phyloP scores from a whole-genome alignment of 2,888 invertebrate species.

The Rhingia rostrata region DNA sequence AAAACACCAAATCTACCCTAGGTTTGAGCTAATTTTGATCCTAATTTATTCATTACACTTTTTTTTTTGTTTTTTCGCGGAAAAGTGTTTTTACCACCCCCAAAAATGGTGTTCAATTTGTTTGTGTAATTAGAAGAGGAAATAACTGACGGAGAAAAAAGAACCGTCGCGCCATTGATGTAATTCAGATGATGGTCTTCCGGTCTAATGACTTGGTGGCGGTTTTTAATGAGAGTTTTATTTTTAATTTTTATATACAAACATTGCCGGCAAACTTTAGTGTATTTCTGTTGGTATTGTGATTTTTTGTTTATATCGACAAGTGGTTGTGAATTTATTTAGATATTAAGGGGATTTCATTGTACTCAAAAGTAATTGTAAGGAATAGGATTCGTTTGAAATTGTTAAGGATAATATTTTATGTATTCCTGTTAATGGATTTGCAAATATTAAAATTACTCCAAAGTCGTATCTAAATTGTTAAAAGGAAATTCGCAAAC shows the following conservation, averaged over 20 bases:
- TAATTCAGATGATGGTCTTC: conserved; percentile 66
- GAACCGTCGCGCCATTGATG: conserved; percentile 41
- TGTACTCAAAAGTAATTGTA: conserved; percentile 31
- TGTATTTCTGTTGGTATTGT: neutral
- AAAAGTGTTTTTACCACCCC: conserved; percentile 62
- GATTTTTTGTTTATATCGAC: conserved; percentile 13
- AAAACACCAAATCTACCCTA: conserved; percentile 54
- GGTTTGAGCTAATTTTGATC: conserved; percentile 71
- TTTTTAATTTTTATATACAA: conserved; percentile 61
- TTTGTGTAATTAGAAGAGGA: conserved; percentile 65
- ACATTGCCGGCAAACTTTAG: conserved; percentile 23
- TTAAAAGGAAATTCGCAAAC: too few species aligned
- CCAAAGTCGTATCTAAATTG: too few species aligned
- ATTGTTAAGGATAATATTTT: too few species aligned
- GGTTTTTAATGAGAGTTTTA: conserved; percentile 71
- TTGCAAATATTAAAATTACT: too few species aligned
- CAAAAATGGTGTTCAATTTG: conserved; percentile 60
- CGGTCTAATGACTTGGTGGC: conserved; percentile 67
- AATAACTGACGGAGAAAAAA: conserved; percentile 18
- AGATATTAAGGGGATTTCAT: conserved; percentile 25
- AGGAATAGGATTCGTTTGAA: neutral
- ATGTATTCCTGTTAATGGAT: too few species aligned
- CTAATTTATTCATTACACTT: conserved; percentile 72
- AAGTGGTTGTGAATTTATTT: conserved; percentile 34
- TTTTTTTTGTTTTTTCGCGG: conserved; percentile 47